A percentile compares a stretch with the other conserved stretches of the same genome.
Conservation (phyloP, 2,888 invertebrate genomes). For the Diaprepes abbreviatus region DNA sequence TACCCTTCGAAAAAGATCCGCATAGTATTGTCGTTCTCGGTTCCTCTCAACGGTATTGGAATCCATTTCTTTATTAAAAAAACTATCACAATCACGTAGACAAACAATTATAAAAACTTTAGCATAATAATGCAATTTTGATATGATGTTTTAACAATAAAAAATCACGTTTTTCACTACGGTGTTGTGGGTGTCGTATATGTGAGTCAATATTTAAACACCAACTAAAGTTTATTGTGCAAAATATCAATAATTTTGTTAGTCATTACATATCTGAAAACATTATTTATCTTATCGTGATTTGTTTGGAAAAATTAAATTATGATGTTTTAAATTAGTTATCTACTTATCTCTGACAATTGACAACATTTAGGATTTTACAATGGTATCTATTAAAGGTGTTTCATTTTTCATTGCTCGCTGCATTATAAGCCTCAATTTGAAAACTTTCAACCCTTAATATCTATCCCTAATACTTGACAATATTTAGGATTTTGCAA, state of each 20-base stretch:
- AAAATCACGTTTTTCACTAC: conserved; percentile 4
- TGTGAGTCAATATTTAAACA: conserved; percentile 4
- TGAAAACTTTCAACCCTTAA: too few species aligned
- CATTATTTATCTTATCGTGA: neutral
- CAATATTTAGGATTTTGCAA: too few species aligned
- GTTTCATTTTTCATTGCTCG: too few species aligned
- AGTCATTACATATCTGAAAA: neutral
- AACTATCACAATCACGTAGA: neutral
- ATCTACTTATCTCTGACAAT: neutral
- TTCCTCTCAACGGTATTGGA: neutral
- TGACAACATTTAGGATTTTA: too few species aligned
- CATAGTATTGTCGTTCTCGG: neutral
- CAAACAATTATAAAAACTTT: too few species aligned
- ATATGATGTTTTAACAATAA: neutral
- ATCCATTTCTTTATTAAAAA: neutral
- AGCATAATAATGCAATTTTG: neutral
- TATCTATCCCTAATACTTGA: too few species aligned
- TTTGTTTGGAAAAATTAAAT: neutral
- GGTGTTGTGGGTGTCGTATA: neutral
- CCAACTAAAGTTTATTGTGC: neutral
- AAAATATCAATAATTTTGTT: neutral
- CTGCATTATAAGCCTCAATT: too few species aligned
- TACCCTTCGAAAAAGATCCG: neutral
- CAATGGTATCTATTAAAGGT: too few species aligned
- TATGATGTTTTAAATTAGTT: neutral